Base-by-base conservation (phyloP, 2,113 vertebrate genomes). In the Tachycineta bicolor region DNA sequence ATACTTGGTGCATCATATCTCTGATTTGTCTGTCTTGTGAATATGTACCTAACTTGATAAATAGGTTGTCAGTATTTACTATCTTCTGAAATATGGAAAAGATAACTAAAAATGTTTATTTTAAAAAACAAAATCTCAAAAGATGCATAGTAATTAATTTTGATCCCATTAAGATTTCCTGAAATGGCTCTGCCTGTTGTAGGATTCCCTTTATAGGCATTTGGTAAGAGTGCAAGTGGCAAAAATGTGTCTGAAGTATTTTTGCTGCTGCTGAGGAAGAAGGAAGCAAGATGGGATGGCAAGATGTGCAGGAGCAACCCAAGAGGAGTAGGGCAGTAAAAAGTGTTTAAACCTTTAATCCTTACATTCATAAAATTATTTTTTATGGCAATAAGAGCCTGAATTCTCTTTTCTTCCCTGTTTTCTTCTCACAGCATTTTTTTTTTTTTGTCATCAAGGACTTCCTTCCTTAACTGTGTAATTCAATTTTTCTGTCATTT, bases 371-470 rank as follows among this genome's bases (percentile, higher is more conserved):
- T 81, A 73, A 80, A 58, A 14, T 67, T 67, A 55, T 37, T 44
- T 90, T 75, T 80, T 76, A 23, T 70, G 41, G 43, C 26, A 63
- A 25, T 43, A 41, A 37, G 46, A 43, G 25, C 29, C 37, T 22
- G 21, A 14, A 43, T 80, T 87, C 33, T 59, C 6, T 65, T 87
- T 82, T 44, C 15, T 71, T 63, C 14, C 7, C 8, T 8, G 3
- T 70, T 60, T 83, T n/a, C 13, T 39, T 9, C 10, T 49, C 2
- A 3, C 1, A 2, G 4, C 2, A n/a, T 37, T 37, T 39, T 41
- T 19, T 39, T n/a, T 29, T 41, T 71, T 64, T 53, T 55, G 4
- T 53, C 22, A 55, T 92, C 23, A 43, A 23, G n/a, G 26, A 76
- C 59, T 80, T 79, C 9, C 18, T 80, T 76, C 17, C 44, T 77